phyloP scores from a whole-genome alignment of 2,797 vertebrate species.

The Hoplostethus atlanticus region DNA sequence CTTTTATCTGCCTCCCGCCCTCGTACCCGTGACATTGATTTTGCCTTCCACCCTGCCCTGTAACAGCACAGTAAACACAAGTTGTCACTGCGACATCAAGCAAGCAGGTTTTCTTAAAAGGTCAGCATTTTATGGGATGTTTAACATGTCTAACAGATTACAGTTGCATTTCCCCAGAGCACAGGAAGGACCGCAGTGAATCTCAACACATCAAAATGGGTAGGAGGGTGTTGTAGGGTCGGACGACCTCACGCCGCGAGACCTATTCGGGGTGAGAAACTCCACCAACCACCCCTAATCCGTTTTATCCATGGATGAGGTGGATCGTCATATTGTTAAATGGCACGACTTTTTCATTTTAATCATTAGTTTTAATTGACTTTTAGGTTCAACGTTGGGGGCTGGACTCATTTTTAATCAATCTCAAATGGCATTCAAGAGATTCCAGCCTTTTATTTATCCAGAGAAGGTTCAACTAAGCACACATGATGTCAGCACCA shows the following conservation, averaged over 20 bases:
- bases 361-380: constrained; percentile 16
- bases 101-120: constrained; percentile 72
- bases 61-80: constrained; percentile 52
- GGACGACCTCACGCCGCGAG: constrained; percentile 10
- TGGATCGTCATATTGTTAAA: constrained; percentile 18
- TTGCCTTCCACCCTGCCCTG: constrained; percentile 54
- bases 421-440: too few species aligned
- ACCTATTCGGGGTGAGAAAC: neutral
- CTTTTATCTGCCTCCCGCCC: constrained; percentile 35
- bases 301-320: constrained; percentile 5
- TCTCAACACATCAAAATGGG: constrained; percentile 22
- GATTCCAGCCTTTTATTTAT: too few species aligned
- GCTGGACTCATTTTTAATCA: too few species aligned
- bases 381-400: neutral
- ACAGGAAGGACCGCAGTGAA: constrained; percentile 28
- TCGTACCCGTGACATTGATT: constrained; percentile 67
- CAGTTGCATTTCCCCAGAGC: constrained; percentile 52
- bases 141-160: constrained; percentile 71
- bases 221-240: constrained; percentile 21
- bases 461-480: too few species aligned
- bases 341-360: neutral
- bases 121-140: constrained; percentile 75
- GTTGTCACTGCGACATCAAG: constrained; percentile 78
- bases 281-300: neutral
- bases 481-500: too few species aligned